Percentiles rank a stretch among this genome's conserved stretches.
phyloP scores from a whole-genome alignment of 1,140 invertebrate species.

The Mycetomoellerius zeteki region DNA sequence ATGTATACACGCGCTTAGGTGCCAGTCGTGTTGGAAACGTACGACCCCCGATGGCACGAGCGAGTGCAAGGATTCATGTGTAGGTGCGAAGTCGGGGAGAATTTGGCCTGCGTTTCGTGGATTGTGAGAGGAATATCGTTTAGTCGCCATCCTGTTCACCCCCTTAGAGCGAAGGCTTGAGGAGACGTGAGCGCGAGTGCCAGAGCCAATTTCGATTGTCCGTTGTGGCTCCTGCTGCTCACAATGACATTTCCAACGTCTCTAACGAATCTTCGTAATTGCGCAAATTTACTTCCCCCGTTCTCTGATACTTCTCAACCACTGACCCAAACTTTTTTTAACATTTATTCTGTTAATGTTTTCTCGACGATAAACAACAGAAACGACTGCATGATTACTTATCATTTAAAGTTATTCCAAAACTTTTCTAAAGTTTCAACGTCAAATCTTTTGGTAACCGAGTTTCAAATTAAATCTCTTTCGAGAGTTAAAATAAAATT shows the following conservation, averaged over 20 bases:
- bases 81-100: conserved; percentile 70
- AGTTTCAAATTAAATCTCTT: background rate
- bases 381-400: background rate
- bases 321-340: background rate
- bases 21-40: conserved; percentile 55
- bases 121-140: conserved; percentile 76
- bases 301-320: background rate
- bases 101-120: conserved; percentile 67
- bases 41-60: conserved; percentile 69
- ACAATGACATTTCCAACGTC: conserved; percentile 47
- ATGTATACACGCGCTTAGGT: conserved; percentile 19
- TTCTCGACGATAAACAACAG: background rate
- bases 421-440: background rate
- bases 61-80: conserved; percentile 60
- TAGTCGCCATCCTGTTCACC: conserved; percentile 41
- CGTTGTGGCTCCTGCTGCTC: conserved; percentile 43
- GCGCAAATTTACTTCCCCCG: background rate
- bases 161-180: conserved; percentile 9
- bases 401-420: background rate
- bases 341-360: background rate
- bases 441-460: background rate
- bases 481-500: background rate
- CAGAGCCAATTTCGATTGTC: conserved; percentile 44
- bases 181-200: conserved; percentile 12
- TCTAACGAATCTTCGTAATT: conserved; percentile 49